phyloP scores from a whole-genome alignment of 2,113 vertebrate species.

The Gallinago media region DNA sequence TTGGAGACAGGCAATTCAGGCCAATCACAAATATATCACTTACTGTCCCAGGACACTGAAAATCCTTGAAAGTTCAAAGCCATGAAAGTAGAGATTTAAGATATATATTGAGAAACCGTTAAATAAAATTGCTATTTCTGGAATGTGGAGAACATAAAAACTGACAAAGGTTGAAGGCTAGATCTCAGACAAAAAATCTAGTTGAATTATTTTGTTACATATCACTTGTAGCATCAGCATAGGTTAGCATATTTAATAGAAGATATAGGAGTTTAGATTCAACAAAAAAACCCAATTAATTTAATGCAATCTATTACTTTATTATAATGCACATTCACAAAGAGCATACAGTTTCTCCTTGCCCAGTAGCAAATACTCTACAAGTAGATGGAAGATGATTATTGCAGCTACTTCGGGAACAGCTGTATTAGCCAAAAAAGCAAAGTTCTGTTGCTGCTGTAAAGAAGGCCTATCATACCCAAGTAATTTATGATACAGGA shows the following conservation, averaged over 20 bases:
- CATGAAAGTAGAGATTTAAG: not conserved
- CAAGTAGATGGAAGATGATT: not conserved
- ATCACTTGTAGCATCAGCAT: not conserved
- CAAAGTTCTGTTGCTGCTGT: not conserved
- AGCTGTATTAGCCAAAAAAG: not conserved
- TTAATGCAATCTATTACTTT: not conserved
- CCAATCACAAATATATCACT: not conserved
- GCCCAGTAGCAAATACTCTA: not conserved
- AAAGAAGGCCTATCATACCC: not conserved
- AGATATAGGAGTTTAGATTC: not conserved
- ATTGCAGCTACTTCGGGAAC: not conserved
- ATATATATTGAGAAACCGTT: not conserved
- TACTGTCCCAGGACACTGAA: not conserved
- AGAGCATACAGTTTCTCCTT: not conserved
- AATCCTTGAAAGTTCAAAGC: not conserved
- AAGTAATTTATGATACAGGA: not conserved
- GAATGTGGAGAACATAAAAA: not conserved
- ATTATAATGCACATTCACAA: not conserved
- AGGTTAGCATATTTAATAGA: not conserved
- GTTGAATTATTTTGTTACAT: not conserved
- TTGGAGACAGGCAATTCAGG: not conserved
- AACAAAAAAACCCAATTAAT: not conserved
- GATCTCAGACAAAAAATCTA: not conserved
- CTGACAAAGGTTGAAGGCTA: not conserved
- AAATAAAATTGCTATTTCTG: not conserved